Base-by-base conservation (phyloP, 2,888 invertebrate genomes). In the Xestia sexstrigata region DNA sequence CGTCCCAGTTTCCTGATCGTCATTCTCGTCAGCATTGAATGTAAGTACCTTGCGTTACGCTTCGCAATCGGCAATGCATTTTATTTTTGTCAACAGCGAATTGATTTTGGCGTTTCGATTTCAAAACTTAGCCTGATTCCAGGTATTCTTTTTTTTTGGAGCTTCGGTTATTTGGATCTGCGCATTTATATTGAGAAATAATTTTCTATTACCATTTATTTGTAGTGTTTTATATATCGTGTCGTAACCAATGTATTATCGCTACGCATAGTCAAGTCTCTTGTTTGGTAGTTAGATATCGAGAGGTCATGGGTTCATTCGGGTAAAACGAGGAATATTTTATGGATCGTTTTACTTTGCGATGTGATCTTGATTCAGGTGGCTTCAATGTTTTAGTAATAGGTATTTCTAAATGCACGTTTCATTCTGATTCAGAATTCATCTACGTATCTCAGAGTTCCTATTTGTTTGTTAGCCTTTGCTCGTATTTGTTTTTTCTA, bases 41-140 rank as follows among this genome's bases (percentile, higher is more conserved):
- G 95, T 94, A 83, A 94, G 95, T 94, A 74, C 23, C 20, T 47
- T 35, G 67, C 67, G 35, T 62, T 35, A 49, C 2, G 67, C 77
- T 55, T 69, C 8, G 80, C 84, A 45, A 62, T 13, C 26, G 79
- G 73, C 39, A 65, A 49, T 67, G 89, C 77, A 58, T 74, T 63
- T 70, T 7, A 60, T 45, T 73, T 74, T 55, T 62, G 6, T 17
- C 49, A 30, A 39, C n/a, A 80, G 87, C 89, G 87, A 87, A 82
- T 82, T 72, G 39, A 45, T 74, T 74, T 63, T 71, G 65, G 35
- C 20, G 35, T 69, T 63, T 52, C 47, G 58, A n/a, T 52, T 63
- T 52, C 13, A 60, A 60, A 60, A 60, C 13, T 63, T 2, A 15
- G 17, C 4, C 13, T 8, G n/a, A 62, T 42, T 17, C 2, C 20